Percentiles rank a stretch among this genome's conserved stretches.
These are phyloP conservation scores for Leptothorax acervorum DNA, from an alignment of 2,888 invertebrate genomes.

Conservation along the genomic window DNA sequence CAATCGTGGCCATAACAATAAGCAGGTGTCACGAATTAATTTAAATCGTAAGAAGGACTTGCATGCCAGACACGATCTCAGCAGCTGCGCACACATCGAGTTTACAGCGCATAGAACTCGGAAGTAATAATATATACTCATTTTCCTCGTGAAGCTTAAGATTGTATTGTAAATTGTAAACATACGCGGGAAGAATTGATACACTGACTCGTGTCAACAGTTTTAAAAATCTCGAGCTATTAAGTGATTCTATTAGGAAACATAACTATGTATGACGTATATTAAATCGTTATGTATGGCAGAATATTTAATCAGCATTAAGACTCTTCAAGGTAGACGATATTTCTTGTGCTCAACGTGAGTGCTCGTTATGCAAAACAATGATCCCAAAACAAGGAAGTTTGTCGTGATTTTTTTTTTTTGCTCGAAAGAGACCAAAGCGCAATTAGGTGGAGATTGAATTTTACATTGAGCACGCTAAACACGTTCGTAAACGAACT, in stretches of 20 bases:
- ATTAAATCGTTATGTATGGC: neutral
- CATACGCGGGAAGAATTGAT: neutral
- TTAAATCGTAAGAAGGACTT: conserved; percentile 28
- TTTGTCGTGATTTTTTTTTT: neutral
- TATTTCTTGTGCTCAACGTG: neutral
- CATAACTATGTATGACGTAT: no score
- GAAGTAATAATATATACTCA: neutral
- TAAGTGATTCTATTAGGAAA: neutral
- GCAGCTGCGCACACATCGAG: neutral
- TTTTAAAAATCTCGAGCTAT: neutral
- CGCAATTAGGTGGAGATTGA: neutral
- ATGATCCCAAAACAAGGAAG: neutral
- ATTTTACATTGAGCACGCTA: neutral
- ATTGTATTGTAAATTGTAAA: conserved; percentile 3
- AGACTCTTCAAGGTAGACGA: neutral
- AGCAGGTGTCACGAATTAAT: conserved; percentile 38
- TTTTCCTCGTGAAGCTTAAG: conserved; percentile 1
- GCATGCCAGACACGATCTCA: conserved; percentile 32
- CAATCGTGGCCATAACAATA: conserved; percentile 40
- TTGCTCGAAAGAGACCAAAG: neutral
- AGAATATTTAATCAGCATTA: neutral
- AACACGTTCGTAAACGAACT: neutral
- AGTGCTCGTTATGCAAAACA: neutral
- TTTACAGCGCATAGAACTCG: conserved; percentile 12
- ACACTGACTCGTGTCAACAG: neutral